A percentile compares a stretch with the other conserved stretches of the same genome.
Conservation (phyloP, 2,113 vertebrate genomes). For the Ictalurus furcatus region DNA sequence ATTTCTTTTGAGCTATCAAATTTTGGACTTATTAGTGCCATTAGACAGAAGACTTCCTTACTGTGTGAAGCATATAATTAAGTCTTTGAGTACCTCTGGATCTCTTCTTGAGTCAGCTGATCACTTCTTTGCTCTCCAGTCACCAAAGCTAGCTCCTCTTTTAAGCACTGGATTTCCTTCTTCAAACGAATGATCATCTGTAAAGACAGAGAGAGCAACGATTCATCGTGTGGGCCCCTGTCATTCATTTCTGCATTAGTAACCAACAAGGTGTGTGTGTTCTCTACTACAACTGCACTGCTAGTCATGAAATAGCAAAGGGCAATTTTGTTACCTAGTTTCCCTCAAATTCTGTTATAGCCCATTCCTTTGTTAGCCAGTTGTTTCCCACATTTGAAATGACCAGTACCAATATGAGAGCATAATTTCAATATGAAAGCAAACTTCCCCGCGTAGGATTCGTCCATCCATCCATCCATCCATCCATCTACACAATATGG, state of each 20-base stretch:
- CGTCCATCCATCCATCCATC: background rate
- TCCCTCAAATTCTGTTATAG: background rate
- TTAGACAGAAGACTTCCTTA: background rate
- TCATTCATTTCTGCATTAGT: background rate
- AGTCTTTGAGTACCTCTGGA: conserved; percentile 74
- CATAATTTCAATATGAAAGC: too few relatives aligned
- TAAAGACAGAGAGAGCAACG: background rate
- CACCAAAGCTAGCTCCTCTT: conserved; percentile 82
- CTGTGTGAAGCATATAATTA: background rate
- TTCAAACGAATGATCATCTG: conserved; percentile 84
- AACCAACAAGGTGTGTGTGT: background rate
- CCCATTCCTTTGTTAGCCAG: background rate
- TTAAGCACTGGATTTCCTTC: conserved; percentile 84
- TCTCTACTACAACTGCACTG: background rate
- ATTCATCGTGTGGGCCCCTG: background rate
- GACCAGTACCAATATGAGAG: background rate
- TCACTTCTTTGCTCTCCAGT: conserved; percentile 80
- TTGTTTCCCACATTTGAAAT: background rate
- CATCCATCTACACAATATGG: background rate
- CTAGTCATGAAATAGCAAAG: background rate
- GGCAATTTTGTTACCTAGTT: background rate
- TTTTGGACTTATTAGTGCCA: background rate
- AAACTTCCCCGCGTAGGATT: background rate
- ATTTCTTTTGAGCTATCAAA: background rate
- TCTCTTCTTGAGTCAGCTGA: conserved; percentile 79